These are phyloP conservation scores for Cheilosia grossa DNA, from an alignment of 2,888 invertebrate genomes.

Conservation along the genomic window DNA sequence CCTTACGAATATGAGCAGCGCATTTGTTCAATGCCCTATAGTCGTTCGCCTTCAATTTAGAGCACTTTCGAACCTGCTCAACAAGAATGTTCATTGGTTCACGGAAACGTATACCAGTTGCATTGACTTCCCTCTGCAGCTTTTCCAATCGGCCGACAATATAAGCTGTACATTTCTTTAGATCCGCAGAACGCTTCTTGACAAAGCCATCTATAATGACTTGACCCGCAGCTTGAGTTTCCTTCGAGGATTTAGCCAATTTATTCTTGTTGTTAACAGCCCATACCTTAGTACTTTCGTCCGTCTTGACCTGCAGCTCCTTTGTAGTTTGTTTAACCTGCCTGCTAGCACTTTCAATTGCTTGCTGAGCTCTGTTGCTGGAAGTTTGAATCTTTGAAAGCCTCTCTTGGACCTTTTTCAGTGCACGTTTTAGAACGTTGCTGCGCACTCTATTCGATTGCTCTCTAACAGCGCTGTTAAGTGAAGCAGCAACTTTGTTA, in stretches of 20 bases:
- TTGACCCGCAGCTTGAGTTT: constrained; percentile 31
- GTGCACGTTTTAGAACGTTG: neutral
- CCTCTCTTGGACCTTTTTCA: neutral
- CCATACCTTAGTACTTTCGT: constrained; percentile 24
- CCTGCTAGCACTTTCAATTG: constrained; percentile 2
- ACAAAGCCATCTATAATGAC: constrained; percentile 29
- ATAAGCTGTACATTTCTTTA: constrained; percentile 22
- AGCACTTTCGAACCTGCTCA: constrained; percentile 18
- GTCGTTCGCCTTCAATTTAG: neutral
- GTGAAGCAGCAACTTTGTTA: neutral
- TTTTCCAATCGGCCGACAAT: constrained; percentile 15
- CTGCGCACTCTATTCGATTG: constrained; percentile 1
- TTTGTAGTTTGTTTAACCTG: constrained; percentile 6
- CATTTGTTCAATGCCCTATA: neutral
- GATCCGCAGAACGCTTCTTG: constrained; percentile 5
- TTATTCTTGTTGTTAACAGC: constrained; percentile 10
- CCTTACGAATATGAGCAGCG: constrained; percentile 7
- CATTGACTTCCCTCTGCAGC: constrained; percentile 33
- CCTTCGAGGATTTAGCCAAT: constrained; percentile 30
- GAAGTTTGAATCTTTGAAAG: constrained; percentile 11
- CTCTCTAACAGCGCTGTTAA: neutral
- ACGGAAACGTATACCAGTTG: constrained; percentile 18
- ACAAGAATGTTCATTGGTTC: constrained; percentile 45
- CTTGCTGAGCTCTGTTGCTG: neutral
- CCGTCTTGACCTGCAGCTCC: constrained; percentile 9